phyloP scores from a whole-genome alignment of 2,113 vertebrate genomes.

The Melozone crissalis region DNA sequence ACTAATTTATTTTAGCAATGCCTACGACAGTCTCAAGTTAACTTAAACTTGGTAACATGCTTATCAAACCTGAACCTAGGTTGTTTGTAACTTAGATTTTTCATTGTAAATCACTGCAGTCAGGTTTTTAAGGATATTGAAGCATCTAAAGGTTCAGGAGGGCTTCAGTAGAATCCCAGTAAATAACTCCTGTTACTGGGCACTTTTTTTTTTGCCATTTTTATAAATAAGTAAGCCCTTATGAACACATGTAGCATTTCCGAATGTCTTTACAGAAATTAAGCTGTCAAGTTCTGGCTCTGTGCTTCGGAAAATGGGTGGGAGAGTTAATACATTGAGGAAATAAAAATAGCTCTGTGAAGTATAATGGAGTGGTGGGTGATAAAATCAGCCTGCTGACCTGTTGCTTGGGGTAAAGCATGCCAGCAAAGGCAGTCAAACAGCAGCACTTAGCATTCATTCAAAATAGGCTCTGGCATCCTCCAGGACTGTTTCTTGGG shows the following conservation, averaged over 20 bases:
- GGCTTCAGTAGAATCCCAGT: not conserved
- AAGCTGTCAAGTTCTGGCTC: slow-evolving; percentile 32
- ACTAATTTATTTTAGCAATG: not conserved
- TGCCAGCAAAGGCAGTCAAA: not conserved
- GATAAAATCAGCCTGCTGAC: slow-evolving; percentile 3
- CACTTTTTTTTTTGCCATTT: not conserved
- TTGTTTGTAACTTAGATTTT: not conserved
- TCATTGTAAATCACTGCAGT: not conserved
- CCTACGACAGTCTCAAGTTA: not conserved
- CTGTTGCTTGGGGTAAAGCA: not conserved
- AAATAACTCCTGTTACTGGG: not conserved
- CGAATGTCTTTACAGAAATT: slow-evolving; percentile 3
- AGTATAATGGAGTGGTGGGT: not conserved
- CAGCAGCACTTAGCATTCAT: not conserved
- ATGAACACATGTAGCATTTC: not conserved
- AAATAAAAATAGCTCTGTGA: slow-evolving; percentile 14
- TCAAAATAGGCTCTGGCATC: not conserved
- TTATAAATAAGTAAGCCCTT: slow-evolving; percentile 24
- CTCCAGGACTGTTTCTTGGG: not conserved
- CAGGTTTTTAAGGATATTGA: not conserved
- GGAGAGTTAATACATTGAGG: slow-evolving; percentile 33
- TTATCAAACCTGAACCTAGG: not conserved
- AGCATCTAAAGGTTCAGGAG: not conserved
- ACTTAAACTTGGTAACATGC: not conserved
- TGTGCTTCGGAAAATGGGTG: slow-evolving; percentile 11